Base-by-base conservation (phyloP, 2,888 invertebrate genomes). In the Pasiphila rectangulata region DNA sequence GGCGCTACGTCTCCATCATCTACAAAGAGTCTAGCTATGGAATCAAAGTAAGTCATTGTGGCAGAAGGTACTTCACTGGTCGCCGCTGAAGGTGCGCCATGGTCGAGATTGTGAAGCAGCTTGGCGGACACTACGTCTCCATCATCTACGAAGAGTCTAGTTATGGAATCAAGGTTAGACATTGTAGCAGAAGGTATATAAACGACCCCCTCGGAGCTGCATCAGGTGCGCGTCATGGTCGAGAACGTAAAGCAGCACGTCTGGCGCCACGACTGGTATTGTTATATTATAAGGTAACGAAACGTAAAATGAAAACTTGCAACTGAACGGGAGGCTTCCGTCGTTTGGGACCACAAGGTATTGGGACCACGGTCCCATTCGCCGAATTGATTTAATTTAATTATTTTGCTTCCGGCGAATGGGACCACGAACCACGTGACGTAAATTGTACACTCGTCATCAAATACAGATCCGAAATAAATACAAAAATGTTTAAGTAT, bases 11-110 rank as follows among this genome's bases (percentile, higher is more conserved):
- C 12, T 97, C 97, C 39, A 96, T 98, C 62, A 94, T 98, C 57
- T 98, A 98, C 74, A 98, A 98, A 78, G 98, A 98, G 79, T 97
- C 97, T 47, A 97, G 96, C 85, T 98, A 98, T 69, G 98, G 98
- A 4, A 96, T 97, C 55, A 96, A 97, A 93, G 97, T 95, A 71
- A 77, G 79, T 72, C n/a, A n/a, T n/a, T n/a, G n/a, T n/a, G n/a
- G n/a, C n/a, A n/a, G n/a, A n/a, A n/a, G n/a, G n/a, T n/a, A n/a
- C n/a, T n/a, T n/a, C n/a, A n/a, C n/a, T n/a, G n/a, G n/a, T n/a
- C n/a, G n/a, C n/a, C 95, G 97, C 78, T 98, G 98, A 82, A 96
- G 96, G 1, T 94, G 96, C 64, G 98, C 96, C 0, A 98, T 98
- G 96, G 96, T 98, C 12, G 96, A 97, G 72, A 96, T 98, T 59